Base-by-base conservation (phyloP, 1,140 invertebrate species). In the Drosophila albomicans region DNA sequence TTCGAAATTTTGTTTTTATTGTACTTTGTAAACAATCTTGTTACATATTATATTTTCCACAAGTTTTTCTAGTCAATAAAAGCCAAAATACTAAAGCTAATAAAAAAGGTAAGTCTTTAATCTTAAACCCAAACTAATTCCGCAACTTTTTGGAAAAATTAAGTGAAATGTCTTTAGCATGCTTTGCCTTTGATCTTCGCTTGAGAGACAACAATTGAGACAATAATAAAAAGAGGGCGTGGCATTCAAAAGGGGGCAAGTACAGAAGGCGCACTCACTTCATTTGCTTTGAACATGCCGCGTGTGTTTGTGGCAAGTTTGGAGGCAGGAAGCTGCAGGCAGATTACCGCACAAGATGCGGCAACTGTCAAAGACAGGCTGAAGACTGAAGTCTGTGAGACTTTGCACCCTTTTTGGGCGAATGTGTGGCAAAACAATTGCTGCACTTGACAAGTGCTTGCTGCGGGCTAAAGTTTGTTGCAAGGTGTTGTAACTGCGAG, bases 361-460 rank as follows among this genome's bases (percentile, higher is more conserved):
- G 48, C 8, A 11, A 2, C 49, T 54, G 64, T 32, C 64, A 46
- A 28, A 8, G 41, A 15, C 64, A 56, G 20, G 3, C 25, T 59
- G n/a, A 28, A 30, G 30, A 25, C 45, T 49, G 30, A 30, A 49
- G 30, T 32, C 30, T 32, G 30, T 32, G 35, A 10, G 43, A 25
- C 43, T 35, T 3, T 41, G 48, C 49, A 32, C n/a, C 46, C 61
- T 13, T 48, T 43, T 48, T 43, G 41, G 15, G n/a, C 32, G n/a
- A 28, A 25, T 8, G 13, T 15, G 16, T 59, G 35, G 35, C 48
- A 8, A 54, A 56, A 52, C 51, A 54, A 41, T 16, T 16, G 49
- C 75, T 77, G 75, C 63, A 57, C 3, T 67, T 77, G 75, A 77
- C 75, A 54, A 74, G 70, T 20, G 7, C 63, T 38, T 46, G 43